phyloP scores from a whole-genome alignment of 1,140 invertebrate genomes.

The Colletes latitarsis region DNA sequence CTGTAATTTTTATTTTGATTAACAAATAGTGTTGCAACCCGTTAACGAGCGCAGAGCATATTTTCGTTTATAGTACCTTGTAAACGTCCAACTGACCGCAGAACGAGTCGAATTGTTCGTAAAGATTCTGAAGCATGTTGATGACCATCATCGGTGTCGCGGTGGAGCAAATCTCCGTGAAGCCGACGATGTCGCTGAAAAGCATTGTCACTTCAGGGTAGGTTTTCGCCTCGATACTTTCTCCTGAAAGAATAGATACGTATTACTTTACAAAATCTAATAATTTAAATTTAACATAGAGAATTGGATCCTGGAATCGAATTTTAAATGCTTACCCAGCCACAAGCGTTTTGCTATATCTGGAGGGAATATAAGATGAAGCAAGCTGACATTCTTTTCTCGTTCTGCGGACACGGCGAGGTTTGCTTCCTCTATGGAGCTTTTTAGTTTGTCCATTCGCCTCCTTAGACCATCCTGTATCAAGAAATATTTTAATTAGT shows the following conservation, averaged over 20 bases:
- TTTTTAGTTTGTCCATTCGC: constrained; percentile 97
- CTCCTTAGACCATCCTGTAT: constrained; percentile 93
- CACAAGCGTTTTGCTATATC: constrained; percentile 95
- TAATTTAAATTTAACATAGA: no score
- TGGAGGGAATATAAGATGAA: constrained; percentile 97
- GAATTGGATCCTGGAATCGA: neutral
- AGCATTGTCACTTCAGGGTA: constrained; percentile 96
- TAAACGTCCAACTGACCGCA: constrained; percentile 95
- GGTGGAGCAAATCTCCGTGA: constrained; percentile 95
- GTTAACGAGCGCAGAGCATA: no score
- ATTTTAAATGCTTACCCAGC: constrained; percentile 86
- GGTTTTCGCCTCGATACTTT: constrained; percentile 94
- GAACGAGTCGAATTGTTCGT: constrained; percentile 95
- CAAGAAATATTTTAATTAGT: constrained; percentile 14
- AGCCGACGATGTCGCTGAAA: constrained; percentile 97
- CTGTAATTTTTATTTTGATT: constrained; percentile 78
- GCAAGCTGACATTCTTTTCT: constrained; percentile 96
- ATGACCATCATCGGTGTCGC: constrained; percentile 97
- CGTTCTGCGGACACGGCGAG: constrained; percentile 95
- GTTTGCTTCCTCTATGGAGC: constrained; percentile 95
- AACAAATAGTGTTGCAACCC: neutral
- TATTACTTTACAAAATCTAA: neutral
- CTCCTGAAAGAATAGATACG: constrained; percentile 82
- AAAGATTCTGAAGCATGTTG: constrained; percentile 95
- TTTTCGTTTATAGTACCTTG: constrained; percentile 84